Conservation (phyloP, 2,888 invertebrate species). For the Philopedon plagiatum region DNA sequence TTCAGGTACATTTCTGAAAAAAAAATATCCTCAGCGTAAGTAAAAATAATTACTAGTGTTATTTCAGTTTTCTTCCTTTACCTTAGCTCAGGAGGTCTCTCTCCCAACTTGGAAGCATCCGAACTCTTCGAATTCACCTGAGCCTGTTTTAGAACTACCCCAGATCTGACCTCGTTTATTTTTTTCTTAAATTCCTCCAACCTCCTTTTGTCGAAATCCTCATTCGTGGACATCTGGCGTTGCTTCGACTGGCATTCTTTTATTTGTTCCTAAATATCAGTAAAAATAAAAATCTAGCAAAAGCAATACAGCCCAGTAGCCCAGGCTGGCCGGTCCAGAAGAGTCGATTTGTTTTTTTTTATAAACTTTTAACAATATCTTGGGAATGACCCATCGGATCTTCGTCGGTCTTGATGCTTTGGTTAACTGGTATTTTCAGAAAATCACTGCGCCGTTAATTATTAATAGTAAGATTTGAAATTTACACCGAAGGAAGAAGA, state of each 20-base stretch:
- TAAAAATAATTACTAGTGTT: too few relatives aligned
- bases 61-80: slow-evolving; percentile 55
- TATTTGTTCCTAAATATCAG: slow-evolving; percentile 69
- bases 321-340: too few relatives aligned
- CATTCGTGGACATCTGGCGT: slow-evolving; percentile 62
- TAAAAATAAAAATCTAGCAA: slow-evolving; percentile 17
- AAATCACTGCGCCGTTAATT: too few relatives aligned
- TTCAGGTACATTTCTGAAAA: slow-evolving; percentile 57
- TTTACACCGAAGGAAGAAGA: too few relatives aligned
- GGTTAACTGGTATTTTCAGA: too few relatives aligned
- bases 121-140: slow-evolving; percentile 67
- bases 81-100: slow-evolving; percentile 71
- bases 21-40: background rate
- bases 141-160: slow-evolving; percentile 68
- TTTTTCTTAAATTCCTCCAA: slow-evolving; percentile 56
- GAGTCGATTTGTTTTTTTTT: too few relatives aligned
- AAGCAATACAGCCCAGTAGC: too few relatives aligned
- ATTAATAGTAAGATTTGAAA: too few relatives aligned
- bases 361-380: too few relatives aligned
- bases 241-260: slow-evolving; percentile 69
- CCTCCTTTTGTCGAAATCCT: slow-evolving; percentile 59
- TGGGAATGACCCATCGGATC: too few relatives aligned
- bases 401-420: too few relatives aligned
- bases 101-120: slow-evolving; percentile 69
- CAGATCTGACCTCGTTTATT: slow-evolving; percentile 60